Evolutionary conservation across 1,140 invertebrate species (phyloP).

Genomic region (Megathymus violae): DNA sequence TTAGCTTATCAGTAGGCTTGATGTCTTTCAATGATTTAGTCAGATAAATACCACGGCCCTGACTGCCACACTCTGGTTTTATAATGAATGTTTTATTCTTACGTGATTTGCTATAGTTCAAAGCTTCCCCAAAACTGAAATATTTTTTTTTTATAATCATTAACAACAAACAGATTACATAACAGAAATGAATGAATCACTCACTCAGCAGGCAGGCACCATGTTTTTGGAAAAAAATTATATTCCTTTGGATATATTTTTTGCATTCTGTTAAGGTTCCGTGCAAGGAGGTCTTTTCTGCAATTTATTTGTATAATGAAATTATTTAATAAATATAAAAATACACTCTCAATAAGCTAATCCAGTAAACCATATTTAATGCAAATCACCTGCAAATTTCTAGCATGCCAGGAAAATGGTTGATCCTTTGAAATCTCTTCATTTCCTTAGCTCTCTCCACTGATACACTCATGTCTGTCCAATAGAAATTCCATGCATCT

Average conservation of each 20-base stretch:
- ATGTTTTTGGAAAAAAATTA: constrained; percentile 96
- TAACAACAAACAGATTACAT: constrained; percentile 4
- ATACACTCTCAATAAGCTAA: too few species aligned
- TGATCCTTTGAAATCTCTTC: constrained; percentile 95
- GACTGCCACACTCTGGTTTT: constrained; percentile 94
- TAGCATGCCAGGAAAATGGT: constrained; percentile 96
- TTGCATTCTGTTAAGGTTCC: constrained; percentile 94
- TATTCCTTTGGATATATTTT: constrained; percentile 94
- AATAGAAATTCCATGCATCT: constrained; percentile 94
- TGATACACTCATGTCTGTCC: constrained; percentile 93
- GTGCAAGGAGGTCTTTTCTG: constrained; percentile 92
- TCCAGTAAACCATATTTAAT: too few species aligned
- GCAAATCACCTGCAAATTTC: constrained; percentile 89
- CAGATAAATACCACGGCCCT: constrained; percentile 93
- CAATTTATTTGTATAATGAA: constrained; percentile 23
- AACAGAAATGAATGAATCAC: constrained; percentile 43
- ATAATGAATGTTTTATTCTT: constrained; percentile 93
- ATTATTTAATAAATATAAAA: too few species aligned
- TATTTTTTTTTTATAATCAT: neutral
- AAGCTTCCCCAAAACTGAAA: constrained; percentile 85
- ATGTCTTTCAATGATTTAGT: constrained; percentile 91
- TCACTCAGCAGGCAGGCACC: constrained; percentile 96
- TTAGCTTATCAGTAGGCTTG: constrained; percentile 90
- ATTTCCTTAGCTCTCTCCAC: constrained; percentile 94
- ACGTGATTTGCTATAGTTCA: constrained; percentile 86